Evolutionary conservation across 2,888 invertebrate species (phyloP), one percentile per base, ranked within the genome.

Genomic region (Sphaerophoria taeniata): DNA sequence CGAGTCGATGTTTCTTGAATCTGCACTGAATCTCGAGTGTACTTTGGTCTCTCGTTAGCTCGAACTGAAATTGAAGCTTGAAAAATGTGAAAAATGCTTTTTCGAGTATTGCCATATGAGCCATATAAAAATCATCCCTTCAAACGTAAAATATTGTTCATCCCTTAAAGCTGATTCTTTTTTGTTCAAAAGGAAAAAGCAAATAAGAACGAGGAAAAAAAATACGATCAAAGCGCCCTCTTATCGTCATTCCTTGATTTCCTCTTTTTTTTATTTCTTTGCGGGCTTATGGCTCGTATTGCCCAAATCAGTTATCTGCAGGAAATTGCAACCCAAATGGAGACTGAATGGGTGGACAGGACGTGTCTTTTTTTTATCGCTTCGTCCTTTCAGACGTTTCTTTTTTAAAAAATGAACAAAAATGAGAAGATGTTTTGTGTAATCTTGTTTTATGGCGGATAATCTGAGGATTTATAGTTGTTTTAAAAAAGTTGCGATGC

Each of bases 21-120:
- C 16, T 65, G 14, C 34, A 36, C 3, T 6, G 47, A 3, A 63
- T 33, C 16, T 65, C 14, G 49, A 36, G 49, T 65, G 34, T 45
- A 73, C 78, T 83, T 60, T 24, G 24, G 24, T 24, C 72, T 74
- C 69, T 53, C 12, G 61, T 47, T 31, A 51, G 60, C 36, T 47
- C 6, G 4, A 79, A 69, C 47, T 61, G 33, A 14, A 6, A 9
- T n/a, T 80, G 60, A 63, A 60, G 77, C 76, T 76, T 67, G 47
- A 69, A 84, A 79, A 87, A 83, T 83, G 72, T 83, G 72, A 72
- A 88, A 72, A 79, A 80, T 71, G 9, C 60, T 71, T 84, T 11
- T 16, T 24, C 24, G 12, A 65, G 65, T 16, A 65, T 36, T 51
- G n/a, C 53, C 63, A 47, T 14, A 33, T 24, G 43, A 16, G 14